Evolutionary conservation across 1,140 invertebrate species (phyloP).

Genomic region (Saccostrea cuccullata): DNA sequence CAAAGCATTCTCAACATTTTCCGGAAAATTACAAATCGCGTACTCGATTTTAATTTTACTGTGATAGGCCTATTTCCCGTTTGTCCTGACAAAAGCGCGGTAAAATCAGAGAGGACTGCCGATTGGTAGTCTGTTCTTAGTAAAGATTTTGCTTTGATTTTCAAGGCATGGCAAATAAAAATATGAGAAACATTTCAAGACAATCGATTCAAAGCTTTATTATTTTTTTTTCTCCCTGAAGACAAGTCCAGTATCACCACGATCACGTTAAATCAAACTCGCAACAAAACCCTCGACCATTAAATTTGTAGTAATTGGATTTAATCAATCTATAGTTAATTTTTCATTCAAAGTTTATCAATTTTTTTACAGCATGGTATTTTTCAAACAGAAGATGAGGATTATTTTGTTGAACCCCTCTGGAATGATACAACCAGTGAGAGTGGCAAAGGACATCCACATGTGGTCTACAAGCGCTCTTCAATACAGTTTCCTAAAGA

Average conservation of each 20-base stretch:
- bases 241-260: too few species aligned
- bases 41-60: not conserved
- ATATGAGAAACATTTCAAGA: too few species aligned
- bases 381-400: slow-evolving; percentile 72
- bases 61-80: not conserved
- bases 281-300: too few species aligned
- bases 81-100: not conserved
- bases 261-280: too few species aligned
- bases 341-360: too few species aligned
- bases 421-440: slow-evolving; percentile 72
- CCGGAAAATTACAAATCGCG: not conserved
- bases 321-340: too few species aligned
- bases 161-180: too few species aligned
- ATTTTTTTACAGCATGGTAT: slow-evolving; percentile 71
- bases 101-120: not conserved
- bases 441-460: slow-evolving; percentile 66
- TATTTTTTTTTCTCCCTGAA: too few species aligned
- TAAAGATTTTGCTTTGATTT: too few species aligned
- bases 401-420: slow-evolving; percentile 75
- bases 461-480: slow-evolving; percentile 73
- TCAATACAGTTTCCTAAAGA: slow-evolving; percentile 65
- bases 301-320: too few species aligned
- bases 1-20: not conserved
- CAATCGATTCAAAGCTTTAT: too few species aligned
- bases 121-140: not conserved